Conservation (phyloP, 2,888 invertebrate genomes). For the Pyrrhia umbra region DNA sequence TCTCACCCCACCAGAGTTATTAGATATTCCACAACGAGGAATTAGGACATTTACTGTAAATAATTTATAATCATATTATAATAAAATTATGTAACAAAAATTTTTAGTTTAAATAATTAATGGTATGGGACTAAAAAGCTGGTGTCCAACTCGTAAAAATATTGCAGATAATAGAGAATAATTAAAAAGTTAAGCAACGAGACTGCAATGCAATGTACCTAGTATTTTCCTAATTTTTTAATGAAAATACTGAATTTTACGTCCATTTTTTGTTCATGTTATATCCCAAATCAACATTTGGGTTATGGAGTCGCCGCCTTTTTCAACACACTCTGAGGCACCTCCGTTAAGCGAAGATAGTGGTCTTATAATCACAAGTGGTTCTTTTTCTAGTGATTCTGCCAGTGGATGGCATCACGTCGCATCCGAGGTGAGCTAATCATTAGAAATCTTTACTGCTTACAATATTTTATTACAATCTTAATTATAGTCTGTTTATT, state of each 20-base stretch:
- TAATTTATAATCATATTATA: too few relatives aligned
- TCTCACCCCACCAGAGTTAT: too few relatives aligned
- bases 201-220: conserved; percentile 40
- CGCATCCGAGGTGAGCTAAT: conserved; percentile 91
- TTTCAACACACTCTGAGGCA: conserved; percentile 93
- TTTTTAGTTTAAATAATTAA: too few relatives aligned
- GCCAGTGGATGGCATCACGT: conserved; percentile 92
- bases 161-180: background rate
- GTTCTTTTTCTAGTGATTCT: conserved; percentile 94
- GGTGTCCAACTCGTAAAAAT: background rate
- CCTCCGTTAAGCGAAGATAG: conserved; percentile 94
- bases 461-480: background rate
- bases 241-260: conserved; percentile 65
- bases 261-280: conserved; percentile 72
- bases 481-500: conserved; percentile 2
- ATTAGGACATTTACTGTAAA: too few relatives aligned
- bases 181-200: background rate
- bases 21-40: too few relatives aligned
- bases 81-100: too few relatives aligned
- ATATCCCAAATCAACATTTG: conserved; percentile 63
- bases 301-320: conserved; percentile 94
- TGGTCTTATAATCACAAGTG: conserved; percentile 93
- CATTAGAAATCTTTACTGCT: conserved; percentile 24
- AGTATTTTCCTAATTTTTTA: conserved; percentile 63
- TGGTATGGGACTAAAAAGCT: too few relatives aligned